Evolutionary conservation across 1,140 invertebrate species (phyloP), one percentile per base, ranked within the genome.

Genomic region (Drosophila grimshawi): DNA sequence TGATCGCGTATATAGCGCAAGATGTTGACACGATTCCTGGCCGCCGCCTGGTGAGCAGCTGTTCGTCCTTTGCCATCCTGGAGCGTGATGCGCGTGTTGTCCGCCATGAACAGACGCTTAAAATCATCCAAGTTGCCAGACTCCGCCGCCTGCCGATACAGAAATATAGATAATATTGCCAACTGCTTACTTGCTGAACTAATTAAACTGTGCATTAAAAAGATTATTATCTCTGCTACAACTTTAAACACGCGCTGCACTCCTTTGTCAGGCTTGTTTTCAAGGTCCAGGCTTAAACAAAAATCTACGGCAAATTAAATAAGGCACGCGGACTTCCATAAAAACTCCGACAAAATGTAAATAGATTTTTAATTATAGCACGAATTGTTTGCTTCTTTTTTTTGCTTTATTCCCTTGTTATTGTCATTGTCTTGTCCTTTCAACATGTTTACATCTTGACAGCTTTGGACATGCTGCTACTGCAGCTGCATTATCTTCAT

Each of bases 81-180:
- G 1, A 97, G 93, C 0, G 94, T 86, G 1, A 97, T 92, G n/a
- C 96, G 93, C 2, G 93, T 93, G 0, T 95, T 95, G 56, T 97
- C 95, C 30, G 94, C 94, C 35, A 94, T 93, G 83, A 95, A 96
- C 2, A 97, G 92, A 1, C 95, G 92, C 82, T 95, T 95, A 80
- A 98, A 96, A 86, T 96, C 96, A 57, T 96, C 95, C 19, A 97
- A 92, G 91, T 97, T 96, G 4, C 97, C 97, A 80, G 95, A 95
- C 85, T 97, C 96, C 2, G 97, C 97, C 5, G 96, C 96, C 97
- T 97, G 92, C 41, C 91, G 64, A 63, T 52, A 45, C 27, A 43
- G 3, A 48, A 32, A 35, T 51, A n/a, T 8, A 43, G 39, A 43
- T 43, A 61, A 45, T 29, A n/a, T 19, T 46, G 11, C 29, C 7